A percentile compares a stretch with the other conserved stretches of the same genome.
Evolutionary conservation across 2,888 invertebrate genomes (phyloP).

Genomic region (Ichneumoninae sp.): DNA sequence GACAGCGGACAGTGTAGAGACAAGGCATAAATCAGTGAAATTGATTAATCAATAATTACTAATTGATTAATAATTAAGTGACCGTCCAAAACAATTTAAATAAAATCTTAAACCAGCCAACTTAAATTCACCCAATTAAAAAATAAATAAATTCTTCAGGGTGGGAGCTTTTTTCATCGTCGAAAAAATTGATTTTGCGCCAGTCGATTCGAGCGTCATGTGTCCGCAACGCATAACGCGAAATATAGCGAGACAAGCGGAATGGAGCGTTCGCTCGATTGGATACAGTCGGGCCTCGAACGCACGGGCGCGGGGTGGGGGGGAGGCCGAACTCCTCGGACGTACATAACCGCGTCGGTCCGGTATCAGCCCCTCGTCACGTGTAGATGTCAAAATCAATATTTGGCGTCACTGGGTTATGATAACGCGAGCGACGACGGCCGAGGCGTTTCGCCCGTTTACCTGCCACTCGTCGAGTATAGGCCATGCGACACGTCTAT

Average conservation of each 20-base stretch:
- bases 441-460: slow-evolving; percentile 49
- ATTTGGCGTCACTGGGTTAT: slow-evolving; percentile 84
- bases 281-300: slow-evolving; percentile 27
- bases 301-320: background rate
- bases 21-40: too few relatives aligned
- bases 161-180: background rate
- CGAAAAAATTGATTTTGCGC: background rate
- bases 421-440: slow-evolving; percentile 77
- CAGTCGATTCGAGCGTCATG: slow-evolving; percentile 44
- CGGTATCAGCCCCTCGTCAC: slow-evolving; percentile 78
- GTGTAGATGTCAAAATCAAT: slow-evolving; percentile 84
- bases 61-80: too few relatives aligned
- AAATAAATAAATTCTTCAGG: background rate
- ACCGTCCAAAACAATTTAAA: too few relatives aligned
- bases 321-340: slow-evolving; percentile 59
- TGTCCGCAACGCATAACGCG: slow-evolving; percentile 37
- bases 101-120: too few relatives aligned
- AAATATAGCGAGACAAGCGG: slow-evolving; percentile 18
- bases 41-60: too few relatives aligned
- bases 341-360: slow-evolving; percentile 59
- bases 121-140: too few relatives aligned
- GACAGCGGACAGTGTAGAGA: too few relatives aligned
- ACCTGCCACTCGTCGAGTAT: slow-evolving; percentile 58
- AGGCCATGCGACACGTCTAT: slow-evolving; percentile 64
- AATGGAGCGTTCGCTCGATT: slow-evolving; percentile 33